These are phyloP conservation scores for Elegia similella DNA, from an alignment of 2,888 invertebrate genomes.

Conservation along the genomic window DNA sequence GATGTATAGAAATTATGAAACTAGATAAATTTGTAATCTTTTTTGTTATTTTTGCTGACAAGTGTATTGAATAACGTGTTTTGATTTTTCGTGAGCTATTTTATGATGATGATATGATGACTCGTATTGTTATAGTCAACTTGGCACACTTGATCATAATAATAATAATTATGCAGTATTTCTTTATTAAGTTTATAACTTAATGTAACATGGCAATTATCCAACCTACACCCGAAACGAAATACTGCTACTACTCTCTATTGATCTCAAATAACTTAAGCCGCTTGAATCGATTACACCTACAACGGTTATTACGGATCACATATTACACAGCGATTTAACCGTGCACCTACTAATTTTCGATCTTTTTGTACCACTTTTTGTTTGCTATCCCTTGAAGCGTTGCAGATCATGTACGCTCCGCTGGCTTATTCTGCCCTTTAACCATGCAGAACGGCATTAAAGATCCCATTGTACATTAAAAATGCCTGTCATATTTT, in stretches of 20 bases:
- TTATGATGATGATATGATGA: no score
- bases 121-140: no score
- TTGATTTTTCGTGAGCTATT: no score
- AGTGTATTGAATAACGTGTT: no score
- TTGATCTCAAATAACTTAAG: neutral
- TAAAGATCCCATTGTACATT: conserved; percentile 1
- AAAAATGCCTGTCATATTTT: neutral
- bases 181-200: no score
- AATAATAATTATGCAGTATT: no score
- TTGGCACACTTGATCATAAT: no score
- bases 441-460: conserved; percentile 11
- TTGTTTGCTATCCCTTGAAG: conserved; percentile 10
- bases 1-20: no score
- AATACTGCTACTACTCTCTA: neutral
- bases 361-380: conserved; percentile 15
- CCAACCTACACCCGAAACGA: no score
- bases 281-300: conserved; percentile 12
- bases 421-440: conserved; percentile 12
- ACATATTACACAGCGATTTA: conserved; percentile 7
- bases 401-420: conserved; percentile 12
- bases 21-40: no score
- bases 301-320: conserved; percentile 1
- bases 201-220: no score
- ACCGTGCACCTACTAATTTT: conserved; percentile 11
- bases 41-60: no score